These are phyloP conservation scores for Procambarus clarkii DNA, from an alignment of 1,140 invertebrate species.

Conservation along the genomic window DNA sequence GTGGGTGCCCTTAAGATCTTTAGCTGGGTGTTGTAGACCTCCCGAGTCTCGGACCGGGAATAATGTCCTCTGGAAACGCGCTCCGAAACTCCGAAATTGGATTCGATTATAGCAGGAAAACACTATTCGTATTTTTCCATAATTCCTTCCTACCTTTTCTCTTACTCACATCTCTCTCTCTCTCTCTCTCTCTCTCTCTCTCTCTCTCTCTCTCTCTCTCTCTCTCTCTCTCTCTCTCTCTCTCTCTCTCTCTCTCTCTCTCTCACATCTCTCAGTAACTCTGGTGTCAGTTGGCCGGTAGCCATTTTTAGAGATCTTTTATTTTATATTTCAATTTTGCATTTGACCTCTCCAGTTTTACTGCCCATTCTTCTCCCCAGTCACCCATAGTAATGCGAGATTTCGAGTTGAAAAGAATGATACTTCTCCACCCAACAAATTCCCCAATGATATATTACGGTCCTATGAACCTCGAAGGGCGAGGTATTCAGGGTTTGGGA, in stretches of 20 bases:
- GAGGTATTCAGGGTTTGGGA: conserved; percentile 26
- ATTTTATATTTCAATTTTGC: conserved; percentile 7
- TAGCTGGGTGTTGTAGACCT: no score
- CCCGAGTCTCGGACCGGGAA: background rate
- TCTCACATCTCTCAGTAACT: background rate
- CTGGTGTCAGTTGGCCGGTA: conserved; percentile 30
- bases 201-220: background rate
- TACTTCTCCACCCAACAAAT: background rate
- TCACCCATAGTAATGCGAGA: background rate
- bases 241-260: conserved; percentile 31
- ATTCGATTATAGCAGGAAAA: conserved; percentile 27
- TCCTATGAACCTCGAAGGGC: background rate
- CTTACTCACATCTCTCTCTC: no score
- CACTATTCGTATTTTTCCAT: conserved; percentile 26
- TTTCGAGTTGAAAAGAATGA: conserved; percentile 1
- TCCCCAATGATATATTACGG: background rate
- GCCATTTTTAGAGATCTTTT: conserved; percentile 43
- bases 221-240: conserved; percentile 20
- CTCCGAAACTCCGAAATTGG: background rate
- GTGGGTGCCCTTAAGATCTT: no score
- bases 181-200: no score
- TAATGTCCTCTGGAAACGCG: background rate
- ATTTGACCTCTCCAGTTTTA: conserved; percentile 23
- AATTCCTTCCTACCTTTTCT: conserved; percentile 9
- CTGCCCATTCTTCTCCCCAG: conserved; percentile 19